These are phyloP conservation scores for Tylochromis polylepis DNA, from an alignment of 2,113 vertebrate species.

Conservation along the genomic window DNA sequence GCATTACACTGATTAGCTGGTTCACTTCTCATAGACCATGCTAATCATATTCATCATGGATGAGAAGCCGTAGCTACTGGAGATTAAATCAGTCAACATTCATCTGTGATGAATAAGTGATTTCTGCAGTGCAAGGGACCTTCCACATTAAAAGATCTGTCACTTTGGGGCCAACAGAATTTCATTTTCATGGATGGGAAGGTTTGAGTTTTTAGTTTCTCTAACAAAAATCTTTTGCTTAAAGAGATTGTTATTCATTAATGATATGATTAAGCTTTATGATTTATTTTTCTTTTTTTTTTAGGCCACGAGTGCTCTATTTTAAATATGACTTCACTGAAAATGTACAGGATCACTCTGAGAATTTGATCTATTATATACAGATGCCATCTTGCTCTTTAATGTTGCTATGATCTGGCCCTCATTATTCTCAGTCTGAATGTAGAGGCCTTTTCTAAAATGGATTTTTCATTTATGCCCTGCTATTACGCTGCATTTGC, in stretches of 20 bases:
- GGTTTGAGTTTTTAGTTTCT: constrained; percentile 43
- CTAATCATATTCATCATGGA: constrained; percentile 62
- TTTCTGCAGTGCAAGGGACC: constrained; percentile 23
- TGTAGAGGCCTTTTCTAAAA: not conserved
- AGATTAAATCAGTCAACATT: constrained; percentile 64
- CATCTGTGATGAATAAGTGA: constrained; percentile 50
- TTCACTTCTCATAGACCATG: constrained; percentile 33
- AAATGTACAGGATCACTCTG: not conserved
- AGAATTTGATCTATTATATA: not conserved
- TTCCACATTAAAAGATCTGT: constrained; percentile 46
- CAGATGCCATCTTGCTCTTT: not conserved
- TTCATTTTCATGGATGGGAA: constrained; percentile 52
- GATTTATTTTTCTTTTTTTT: not conserved
- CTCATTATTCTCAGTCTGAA: not conserved
- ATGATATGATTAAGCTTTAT: not conserved
- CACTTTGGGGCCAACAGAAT: constrained; percentile 36
- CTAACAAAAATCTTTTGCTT: constrained; percentile 23
- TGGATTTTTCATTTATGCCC: not conserved
- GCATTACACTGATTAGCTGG: constrained; percentile 44
- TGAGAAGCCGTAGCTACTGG: constrained; percentile 55
- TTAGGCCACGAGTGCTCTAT: not conserved
- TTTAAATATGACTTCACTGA: constrained; percentile 6
- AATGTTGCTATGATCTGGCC: not conserved
- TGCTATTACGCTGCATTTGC: not conserved
- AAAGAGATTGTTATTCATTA: constrained; percentile 24